These are phyloP conservation scores for Thalassarche chlororhynchos DNA, from an alignment of 2,113 vertebrate genomes.

Conservation along the genomic window DNA sequence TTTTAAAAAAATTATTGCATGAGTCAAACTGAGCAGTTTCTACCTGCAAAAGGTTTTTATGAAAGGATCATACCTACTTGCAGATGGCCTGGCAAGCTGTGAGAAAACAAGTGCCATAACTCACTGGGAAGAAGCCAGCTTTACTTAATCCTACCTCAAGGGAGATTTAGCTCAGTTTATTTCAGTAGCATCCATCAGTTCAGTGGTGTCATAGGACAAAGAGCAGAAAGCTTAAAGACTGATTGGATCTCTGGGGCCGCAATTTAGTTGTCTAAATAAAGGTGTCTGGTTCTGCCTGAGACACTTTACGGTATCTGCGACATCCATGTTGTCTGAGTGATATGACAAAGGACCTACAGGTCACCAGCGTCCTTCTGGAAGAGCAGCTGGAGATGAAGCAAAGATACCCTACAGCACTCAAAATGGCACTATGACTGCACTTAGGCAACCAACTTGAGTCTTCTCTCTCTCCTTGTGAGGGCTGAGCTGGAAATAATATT, in stretches of 20 bases:
- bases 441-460: neutral
- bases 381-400: neutral
- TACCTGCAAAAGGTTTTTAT: neutral
- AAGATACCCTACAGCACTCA: neutral
- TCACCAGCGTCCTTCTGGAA: neutral
- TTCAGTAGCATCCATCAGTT: neutral
- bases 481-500: neutral
- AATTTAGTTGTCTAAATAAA: neutral
- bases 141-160: neutral
- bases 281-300: neutral
- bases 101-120: neutral
- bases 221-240: neutral
- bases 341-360: neutral
- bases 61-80: neutral
- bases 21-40: neutral
- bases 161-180: neutral
- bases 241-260: neutral
- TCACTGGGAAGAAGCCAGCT: neutral
- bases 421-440: neutral
- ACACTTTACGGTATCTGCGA: neutral
- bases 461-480: neutral
- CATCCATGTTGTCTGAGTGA: neutral
- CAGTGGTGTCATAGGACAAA: neutral
- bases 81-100: neutral
- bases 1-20: neutral